Conservation (phyloP, 2,797 vertebrate genomes). For the Argyrosomus regius region DNA sequence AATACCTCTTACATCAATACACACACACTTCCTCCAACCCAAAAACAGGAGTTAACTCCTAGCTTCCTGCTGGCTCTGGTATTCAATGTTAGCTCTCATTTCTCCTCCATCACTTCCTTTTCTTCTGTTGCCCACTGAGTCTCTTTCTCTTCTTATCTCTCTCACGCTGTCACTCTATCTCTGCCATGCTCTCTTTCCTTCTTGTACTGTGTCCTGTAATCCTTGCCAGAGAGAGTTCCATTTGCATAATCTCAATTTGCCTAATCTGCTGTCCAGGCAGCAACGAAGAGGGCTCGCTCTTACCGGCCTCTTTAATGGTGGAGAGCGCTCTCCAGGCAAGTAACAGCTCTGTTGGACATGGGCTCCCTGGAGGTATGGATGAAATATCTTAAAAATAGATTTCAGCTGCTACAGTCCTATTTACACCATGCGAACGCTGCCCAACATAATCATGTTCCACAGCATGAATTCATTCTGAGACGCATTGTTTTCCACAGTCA, state of each 20-base stretch:
- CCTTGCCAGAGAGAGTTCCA: constrained; percentile 59
- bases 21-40: constrained; percentile 22
- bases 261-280: constrained; percentile 76
- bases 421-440: constrained; percentile 24
- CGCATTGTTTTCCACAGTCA: constrained; percentile 47
- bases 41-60: constrained; percentile 44
- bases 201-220: constrained; percentile 70
- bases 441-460: constrained; percentile 39
- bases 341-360: constrained; percentile 5
- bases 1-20: constrained; percentile 23
- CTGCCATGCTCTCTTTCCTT: constrained; percentile 33
- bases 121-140: constrained; percentile 44
- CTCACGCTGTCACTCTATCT: constrained; percentile 32
- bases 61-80: constrained; percentile 18
- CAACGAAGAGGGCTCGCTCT: constrained; percentile 49
- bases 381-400: constrained; percentile 51
- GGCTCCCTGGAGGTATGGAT: constrained; percentile 10
- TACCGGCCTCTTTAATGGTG: constrained; percentile 21
- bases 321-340: constrained; percentile 44
- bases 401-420: constrained; percentile 37
- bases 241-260: constrained; percentile 85
- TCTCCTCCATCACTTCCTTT: constrained; percentile 35
- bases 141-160: constrained; percentile 57
- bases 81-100: constrained; percentile 38
- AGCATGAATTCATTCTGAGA: constrained; percentile 18